Base-by-base conservation (phyloP, 2,888 invertebrate genomes). In the Nowickia ferox region DNA sequence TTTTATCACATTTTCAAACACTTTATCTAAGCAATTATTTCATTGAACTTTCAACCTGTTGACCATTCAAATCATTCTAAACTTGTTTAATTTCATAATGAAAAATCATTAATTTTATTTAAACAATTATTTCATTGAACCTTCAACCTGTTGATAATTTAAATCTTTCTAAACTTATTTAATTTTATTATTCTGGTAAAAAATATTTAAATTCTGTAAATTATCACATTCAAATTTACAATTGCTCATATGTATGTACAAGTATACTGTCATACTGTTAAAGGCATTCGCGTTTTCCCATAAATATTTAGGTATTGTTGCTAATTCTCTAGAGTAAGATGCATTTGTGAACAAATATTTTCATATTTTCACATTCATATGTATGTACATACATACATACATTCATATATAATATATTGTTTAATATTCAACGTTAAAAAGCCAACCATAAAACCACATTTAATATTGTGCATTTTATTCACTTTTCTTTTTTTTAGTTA, bases 381-480 rank as follows among this genome's bases (percentile, higher is more conserved):
- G 5, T 55, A 22, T 46, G 13, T 3, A 13, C 15, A 22, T 55
- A 13, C 53, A 57, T 57, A 44, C 51, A 66, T 38, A 30, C 9
- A 10, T 63, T 61, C 10, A 40, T 42, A 19, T 44, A 5, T 8
- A 6, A 19, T 44, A 42, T 15, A 15, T 63, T 3, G 40, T 40
- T 79, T 72, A 15, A 65, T 55, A 83, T 77, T 61, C 53, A 78
- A 72, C 74, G 22, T 57, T n/a, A 61, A 65, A 83, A 71, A 74
- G 22, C n/a, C 77, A 77, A 15, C 65, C 71, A 57, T 77, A 71
- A 77, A 74, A 71, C 77, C 44, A 59, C 77, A 66, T 77, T 66
- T 81, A 83, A 83, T 83, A 77, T 77, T 59, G 53, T 72, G 42
- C 19, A 77, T 66, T 48, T 72, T 83, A 59, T 81, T 71, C 57